phyloP scores from a whole-genome alignment of 2,888 invertebrate species.

The Coelinius sp. region DNA sequence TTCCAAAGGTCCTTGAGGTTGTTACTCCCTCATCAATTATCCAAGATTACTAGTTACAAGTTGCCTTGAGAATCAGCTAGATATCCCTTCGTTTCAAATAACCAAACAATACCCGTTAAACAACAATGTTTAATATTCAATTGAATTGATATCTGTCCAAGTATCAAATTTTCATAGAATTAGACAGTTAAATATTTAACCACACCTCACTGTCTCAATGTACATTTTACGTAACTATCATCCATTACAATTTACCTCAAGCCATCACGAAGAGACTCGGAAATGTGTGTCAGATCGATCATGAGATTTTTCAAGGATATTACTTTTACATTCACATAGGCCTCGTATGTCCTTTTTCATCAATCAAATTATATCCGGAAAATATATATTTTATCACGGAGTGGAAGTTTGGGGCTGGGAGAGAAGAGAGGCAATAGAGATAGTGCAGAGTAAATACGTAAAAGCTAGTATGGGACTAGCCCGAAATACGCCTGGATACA shows the following conservation, averaged over 20 bases:
- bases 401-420: not conserved
- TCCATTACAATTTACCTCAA: conserved; percentile 36
- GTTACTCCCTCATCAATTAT: conserved; percentile 22
- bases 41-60: not conserved
- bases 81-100: not conserved
- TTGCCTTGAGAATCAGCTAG: conserved; percentile 12
- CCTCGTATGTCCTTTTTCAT: not conserved
- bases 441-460: not conserved
- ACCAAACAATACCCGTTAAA: conserved; percentile 8
- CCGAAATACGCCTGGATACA: not conserved
- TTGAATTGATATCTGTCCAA: conserved; percentile 15
- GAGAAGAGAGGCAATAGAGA: not conserved
- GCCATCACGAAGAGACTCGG: conserved; percentile 36
- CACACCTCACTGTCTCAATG: conserved; percentile 18
- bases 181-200: not conserved
- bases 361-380: conserved; percentile 15
- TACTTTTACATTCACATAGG: conserved; percentile 40
- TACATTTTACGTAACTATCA: conserved; percentile 35
- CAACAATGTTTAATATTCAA: not conserved
- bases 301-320: conserved; percentile 58
- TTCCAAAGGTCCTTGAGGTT: conserved; percentile 23
- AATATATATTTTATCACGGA: not conserved
- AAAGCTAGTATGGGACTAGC: not conserved
- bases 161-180: not conserved
- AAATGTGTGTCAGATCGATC: conserved; percentile 56